Percentiles rank a stretch among this genome's conserved stretches.
phyloP scores from a whole-genome alignment of 2,888 invertebrate genomes.

The Campoletis raptor region DNA sequence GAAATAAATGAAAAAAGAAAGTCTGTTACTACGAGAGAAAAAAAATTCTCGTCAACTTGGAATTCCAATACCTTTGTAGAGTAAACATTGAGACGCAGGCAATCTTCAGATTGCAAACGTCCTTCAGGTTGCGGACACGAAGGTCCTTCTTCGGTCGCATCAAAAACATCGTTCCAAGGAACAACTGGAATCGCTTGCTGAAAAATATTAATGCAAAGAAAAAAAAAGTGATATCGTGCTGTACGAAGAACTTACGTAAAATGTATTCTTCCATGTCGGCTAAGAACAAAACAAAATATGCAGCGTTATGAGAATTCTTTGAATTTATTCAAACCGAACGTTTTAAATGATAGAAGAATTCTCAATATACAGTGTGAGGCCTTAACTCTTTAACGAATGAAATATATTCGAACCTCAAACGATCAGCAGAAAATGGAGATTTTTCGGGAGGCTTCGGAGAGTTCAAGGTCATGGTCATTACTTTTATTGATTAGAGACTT shows the following conservation, averaged over 20 bases:
- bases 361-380: background rate
- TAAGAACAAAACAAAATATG: background rate
- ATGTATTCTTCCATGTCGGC: background rate
- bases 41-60: background rate
- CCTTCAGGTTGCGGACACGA: conserved; percentile 85
- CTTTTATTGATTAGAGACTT: background rate
- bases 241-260: background rate
- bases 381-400: background rate
- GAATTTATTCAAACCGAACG: background rate
- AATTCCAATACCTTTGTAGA: conserved; percentile 83
- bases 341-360: conserved; percentile 22
- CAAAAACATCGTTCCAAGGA: conserved; percentile 85
- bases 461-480: background rate
- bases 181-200: conserved; percentile 86
- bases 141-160: conserved; percentile 87
- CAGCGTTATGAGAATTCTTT: background rate
- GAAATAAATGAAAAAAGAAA: background rate
- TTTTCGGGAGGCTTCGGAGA: background rate
- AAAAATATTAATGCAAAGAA: background rate
- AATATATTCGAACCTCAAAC: background rate
- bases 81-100: conserved; percentile 88
- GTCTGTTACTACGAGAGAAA: background rate
- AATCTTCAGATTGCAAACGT: conserved; percentile 87
- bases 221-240: background rate
- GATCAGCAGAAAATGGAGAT: background rate